Evolutionary conservation across 2,797 vertebrate genomes (phyloP), one percentile per base, ranked within the genome.

Genomic region (Sandelia bainsii): DNA sequence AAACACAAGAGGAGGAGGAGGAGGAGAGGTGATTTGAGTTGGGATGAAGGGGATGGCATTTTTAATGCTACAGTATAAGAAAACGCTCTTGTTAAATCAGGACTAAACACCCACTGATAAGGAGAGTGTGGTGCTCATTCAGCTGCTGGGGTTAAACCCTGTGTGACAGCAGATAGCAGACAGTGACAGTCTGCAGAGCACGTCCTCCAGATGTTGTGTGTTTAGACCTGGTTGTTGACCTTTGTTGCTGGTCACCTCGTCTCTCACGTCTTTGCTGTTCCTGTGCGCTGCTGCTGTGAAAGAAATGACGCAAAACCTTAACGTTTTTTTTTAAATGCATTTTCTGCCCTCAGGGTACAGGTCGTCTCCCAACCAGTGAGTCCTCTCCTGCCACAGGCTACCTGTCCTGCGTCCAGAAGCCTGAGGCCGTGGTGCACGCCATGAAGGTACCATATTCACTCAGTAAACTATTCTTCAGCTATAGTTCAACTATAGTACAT

Each of bases 351-450:
- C 69, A 98, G 98, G 97, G 96, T 10, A 94, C 95, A 0, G 80
- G 92, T 56, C 94, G 96, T 22, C 91, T 95, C 50, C 87, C 93
- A 0, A 92, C 95, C 19, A 97, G 97, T 32, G 95, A 97, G 83
- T 95, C 96, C 2, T 96, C 96, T 49, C 91, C 96, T 22, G 92
- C 95, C 19, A 91, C 95, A 0, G 95, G 96, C 19, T 98, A 97
- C 72, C 87, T 96, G 83, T 94, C 96, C 12, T 93, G 93, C 13
- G 95, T 93, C 64, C 97, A 98, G 94, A 99, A 99, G 88, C 97
- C 98, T 0, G 98, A 99, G 88, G 97, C 97, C 0, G 97, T 99
- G 45, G 97, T 99, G 5, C 97, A 99, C 0, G 97, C 97, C 20
- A 99, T 99, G 97, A 99, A 99, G 97, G 98, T 99, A 91, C 73